Percentiles rank a stretch among this genome's conserved stretches.
These are phyloP conservation scores for Papilio glaucus DNA, from an alignment of 1,140 invertebrate species.

Conservation along the genomic window DNA sequence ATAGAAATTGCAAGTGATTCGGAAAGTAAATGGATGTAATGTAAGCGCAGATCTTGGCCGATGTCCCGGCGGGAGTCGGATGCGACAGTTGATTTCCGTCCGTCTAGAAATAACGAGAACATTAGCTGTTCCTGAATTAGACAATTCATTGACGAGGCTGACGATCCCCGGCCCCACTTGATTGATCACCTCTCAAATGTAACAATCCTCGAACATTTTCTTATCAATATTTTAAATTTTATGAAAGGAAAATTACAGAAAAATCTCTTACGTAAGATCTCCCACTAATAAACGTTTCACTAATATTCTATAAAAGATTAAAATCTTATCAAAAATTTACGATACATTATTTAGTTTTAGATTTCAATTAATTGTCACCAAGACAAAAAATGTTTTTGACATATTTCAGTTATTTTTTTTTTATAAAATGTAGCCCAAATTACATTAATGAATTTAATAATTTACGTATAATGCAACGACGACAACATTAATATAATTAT, in stretches of 20 bases:
- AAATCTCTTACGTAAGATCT: neutral
- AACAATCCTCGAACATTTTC: neutral
- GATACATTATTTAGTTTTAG: no score
- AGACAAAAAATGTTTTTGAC: no score
- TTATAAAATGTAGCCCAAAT: neutral
- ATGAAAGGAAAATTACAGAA: neutral
- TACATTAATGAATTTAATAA: neutral
- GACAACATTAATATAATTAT: neutral
- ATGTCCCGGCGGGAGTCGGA: slow-evolving; percentile 67
- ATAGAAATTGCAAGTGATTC: slow-evolving; percentile 52
- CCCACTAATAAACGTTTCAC: no score
- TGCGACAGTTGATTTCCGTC: slow-evolving; percentile 75
- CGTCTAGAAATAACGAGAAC: slow-evolving; percentile 45
- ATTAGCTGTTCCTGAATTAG: slow-evolving; percentile 35
- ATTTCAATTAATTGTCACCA: no score
- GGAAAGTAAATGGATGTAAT: slow-evolving; percentile 62
- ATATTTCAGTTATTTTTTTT: neutral
- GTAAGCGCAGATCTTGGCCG: slow-evolving; percentile 64
- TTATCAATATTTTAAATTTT: slow-evolving; percentile 1
- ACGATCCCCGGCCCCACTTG: slow-evolving; percentile 10
- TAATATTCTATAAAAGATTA: no score
- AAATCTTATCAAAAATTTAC: no score
- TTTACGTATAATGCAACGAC: no score
- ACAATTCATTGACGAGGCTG: slow-evolving; percentile 30
- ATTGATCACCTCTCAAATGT: slow-evolving; percentile 28